Evolutionary conservation across 2,113 vertebrate genomes (phyloP).

Genomic region (Aptenodytes patagonicus): DNA sequence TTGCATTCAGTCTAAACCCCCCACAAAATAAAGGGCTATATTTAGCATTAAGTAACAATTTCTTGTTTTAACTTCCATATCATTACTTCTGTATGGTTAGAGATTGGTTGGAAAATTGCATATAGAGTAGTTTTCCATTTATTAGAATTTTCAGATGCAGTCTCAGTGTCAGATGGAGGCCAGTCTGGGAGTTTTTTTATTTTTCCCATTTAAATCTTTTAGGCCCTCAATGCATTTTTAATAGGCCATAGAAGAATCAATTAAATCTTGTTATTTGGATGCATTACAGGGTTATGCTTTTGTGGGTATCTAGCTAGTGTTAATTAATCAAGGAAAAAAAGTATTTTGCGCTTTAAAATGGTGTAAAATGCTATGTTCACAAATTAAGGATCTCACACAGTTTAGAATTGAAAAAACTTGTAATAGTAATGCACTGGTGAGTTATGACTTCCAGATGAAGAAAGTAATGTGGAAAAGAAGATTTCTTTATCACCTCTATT

Average conservation of each 20-base stretch:
- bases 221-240: slow-evolving; percentile 55
- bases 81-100: background rate
- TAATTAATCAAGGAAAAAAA: slow-evolving; percentile 45
- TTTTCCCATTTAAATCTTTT: slow-evolving; percentile 56
- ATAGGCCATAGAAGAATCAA: slow-evolving; percentile 53
- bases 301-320: slow-evolving; percentile 11
- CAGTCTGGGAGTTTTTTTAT: background rate
- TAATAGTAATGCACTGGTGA: background rate
- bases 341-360: background rate
- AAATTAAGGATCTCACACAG: background rate
- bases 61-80: slow-evolving; percentile 38
- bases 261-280: slow-evolving; percentile 57
- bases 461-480: background rate
- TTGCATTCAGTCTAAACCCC: slow-evolving; percentile 9
- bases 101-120: slow-evolving; percentile 24
- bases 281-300: slow-evolving; percentile 40
- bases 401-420: background rate
- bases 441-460: background rate
- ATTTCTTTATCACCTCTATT: background rate
- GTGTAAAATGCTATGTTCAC: slow-evolving; percentile 3
- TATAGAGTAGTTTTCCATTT: background rate
- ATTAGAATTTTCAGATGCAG: background rate
- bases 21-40: slow-evolving; percentile 24
- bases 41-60: slow-evolving; percentile 45
- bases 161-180: slow-evolving; percentile 20